These are phyloP conservation scores for Anoplius nigerrimus DNA, from an alignment of 2,888 invertebrate species.

Conservation along the genomic window DNA sequence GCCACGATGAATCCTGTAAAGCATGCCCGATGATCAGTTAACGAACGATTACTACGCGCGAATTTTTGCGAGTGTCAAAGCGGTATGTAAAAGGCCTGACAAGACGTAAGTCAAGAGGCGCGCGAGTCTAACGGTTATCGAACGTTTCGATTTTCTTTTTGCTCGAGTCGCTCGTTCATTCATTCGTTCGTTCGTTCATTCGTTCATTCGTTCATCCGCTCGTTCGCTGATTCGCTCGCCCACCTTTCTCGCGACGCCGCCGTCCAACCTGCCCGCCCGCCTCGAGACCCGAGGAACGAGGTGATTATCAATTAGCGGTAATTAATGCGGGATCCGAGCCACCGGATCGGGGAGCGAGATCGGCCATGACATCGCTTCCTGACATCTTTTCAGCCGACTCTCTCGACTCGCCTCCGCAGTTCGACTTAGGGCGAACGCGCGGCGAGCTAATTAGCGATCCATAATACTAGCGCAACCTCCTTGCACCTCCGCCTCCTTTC, in stretches of 20 bases:
- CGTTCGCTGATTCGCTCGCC: not conserved
- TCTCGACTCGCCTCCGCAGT: conserved; percentile 5
- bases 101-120: too few relatives aligned
- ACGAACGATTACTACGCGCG: too few relatives aligned
- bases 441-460: conserved; percentile 36
- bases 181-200: not conserved
- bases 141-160: too few relatives aligned
- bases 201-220: not conserved
- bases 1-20: too few relatives aligned
- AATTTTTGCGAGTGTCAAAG: too few relatives aligned
- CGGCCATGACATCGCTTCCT: conserved; percentile 39
- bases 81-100: too few relatives aligned
- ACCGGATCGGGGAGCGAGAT: conserved; percentile 32
- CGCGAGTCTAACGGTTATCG: too few relatives aligned
- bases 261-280: not conserved
- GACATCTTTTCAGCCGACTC: conserved; percentile 31
- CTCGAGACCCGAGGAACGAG: conserved; percentile 17
- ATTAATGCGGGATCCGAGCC: conserved; percentile 44
- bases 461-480: conserved; percentile 16
- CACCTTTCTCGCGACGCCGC: not conserved
- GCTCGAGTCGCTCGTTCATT: not conserved
- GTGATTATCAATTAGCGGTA: conserved; percentile 55
- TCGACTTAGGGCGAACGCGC: conserved; percentile 14
- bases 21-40: too few relatives aligned
- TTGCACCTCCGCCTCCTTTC: conserved; percentile 2